phyloP scores from a whole-genome alignment of 2,113 vertebrate genomes.

The Pangasianodon gigas region DNA sequence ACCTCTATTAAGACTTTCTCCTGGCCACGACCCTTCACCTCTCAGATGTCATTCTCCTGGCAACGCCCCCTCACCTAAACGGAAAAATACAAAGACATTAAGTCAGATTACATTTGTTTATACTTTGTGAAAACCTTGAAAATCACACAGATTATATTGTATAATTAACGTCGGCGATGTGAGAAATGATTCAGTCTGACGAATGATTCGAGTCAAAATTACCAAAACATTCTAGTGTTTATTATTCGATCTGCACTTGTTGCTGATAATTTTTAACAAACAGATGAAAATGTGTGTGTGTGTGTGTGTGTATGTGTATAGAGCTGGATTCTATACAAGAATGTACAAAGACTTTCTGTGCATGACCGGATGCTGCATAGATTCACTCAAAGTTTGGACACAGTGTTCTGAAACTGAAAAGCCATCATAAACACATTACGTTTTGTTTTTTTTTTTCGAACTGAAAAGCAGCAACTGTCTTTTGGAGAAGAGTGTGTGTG shows the following conservation, averaged over 20 bases:
- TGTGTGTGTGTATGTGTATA: slow-evolving; percentile 41
- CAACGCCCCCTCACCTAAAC: background rate
- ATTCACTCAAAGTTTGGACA: slow-evolving; percentile 35
- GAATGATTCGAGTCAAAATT: background rate
- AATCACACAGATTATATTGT: background rate
- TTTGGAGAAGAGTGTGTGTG: background rate
- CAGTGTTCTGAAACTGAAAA: slow-evolving; percentile 35
- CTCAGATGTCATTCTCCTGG: background rate
- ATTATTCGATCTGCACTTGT: background rate
- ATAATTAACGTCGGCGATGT: background rate
- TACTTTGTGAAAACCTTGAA: background rate
- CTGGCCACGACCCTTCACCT: background rate
- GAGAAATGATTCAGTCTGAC: background rate
- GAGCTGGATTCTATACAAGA: slow-evolving; percentile 58
- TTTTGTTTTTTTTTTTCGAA: background rate
- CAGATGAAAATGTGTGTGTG: background rate
- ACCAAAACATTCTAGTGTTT: background rate
- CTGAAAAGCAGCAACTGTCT: no score
- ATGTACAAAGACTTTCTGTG: slow-evolving; percentile 42
- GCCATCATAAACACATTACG: slow-evolving; percentile 32
- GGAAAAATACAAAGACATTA: background rate
- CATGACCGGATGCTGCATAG: slow-evolving; percentile 13
- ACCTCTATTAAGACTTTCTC: background rate
- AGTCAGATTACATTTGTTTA: background rate
- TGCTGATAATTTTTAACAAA: background rate